Conservation (phyloP, 1,140 invertebrate species). For the Monochamus saltuarius region DNA sequence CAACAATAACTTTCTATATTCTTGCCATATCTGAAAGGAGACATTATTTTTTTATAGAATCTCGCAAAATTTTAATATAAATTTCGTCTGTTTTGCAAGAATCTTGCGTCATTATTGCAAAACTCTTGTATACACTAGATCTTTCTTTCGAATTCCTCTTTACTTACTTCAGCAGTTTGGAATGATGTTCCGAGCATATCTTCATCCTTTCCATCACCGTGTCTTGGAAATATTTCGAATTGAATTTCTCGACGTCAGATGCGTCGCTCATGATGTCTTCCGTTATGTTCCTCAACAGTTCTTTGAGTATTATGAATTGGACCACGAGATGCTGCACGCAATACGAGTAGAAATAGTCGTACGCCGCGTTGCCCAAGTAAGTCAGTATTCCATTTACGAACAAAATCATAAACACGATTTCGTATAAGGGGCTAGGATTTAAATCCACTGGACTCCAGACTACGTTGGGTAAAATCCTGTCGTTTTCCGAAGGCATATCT, state of each 20-base stretch:
- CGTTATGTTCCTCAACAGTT: constrained; percentile 12
- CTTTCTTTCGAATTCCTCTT: too few relatives aligned
- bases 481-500: constrained; percentile 9
- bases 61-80: too few relatives aligned
- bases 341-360: constrained; percentile 8
- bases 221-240: constrained; percentile 12
- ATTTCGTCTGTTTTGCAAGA: too few relatives aligned
- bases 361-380: constrained; percentile 13
- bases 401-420: constrained; percentile 11
- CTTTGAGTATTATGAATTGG: constrained; percentile 17
- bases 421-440: constrained; percentile 13
- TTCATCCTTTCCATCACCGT: neutral
- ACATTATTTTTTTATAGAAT: too few relatives aligned
- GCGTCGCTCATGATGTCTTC: neutral
- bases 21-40: too few relatives aligned
- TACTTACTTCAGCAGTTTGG: constrained; percentile 11
- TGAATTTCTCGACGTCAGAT: constrained; percentile 9
- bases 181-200: constrained; percentile 11
- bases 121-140: too few relatives aligned
- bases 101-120: too few relatives aligned
- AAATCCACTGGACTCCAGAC: constrained; percentile 10
- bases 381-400: constrained; percentile 7
- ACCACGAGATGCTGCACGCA: constrained; percentile 12
- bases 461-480: constrained; percentile 13
- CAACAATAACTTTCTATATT: too few relatives aligned